Evolutionary conservation across 2,113 vertebrate genomes (phyloP), one percentile per base, ranked within the genome.

Genomic region (Uria lomvia): DNA sequence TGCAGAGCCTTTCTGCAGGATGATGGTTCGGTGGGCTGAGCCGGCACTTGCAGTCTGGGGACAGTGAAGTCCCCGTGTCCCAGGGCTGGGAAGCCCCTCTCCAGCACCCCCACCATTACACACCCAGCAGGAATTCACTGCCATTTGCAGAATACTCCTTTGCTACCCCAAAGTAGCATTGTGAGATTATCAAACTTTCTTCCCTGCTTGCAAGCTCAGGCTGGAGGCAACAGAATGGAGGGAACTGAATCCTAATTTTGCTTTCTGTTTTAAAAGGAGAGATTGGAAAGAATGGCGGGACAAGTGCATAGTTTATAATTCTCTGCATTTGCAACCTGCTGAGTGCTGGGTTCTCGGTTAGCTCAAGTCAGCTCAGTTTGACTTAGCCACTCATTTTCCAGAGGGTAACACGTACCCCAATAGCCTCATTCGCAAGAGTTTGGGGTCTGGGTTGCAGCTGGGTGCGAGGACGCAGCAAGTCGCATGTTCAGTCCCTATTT

Each of bases 391-490:
- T 67, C 45, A 6, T 42, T 24, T 62, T 40, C 62, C 20, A 45
- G 26, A 38, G 53, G 34, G 12, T 42, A 45, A 4, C 53, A 19
- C 1, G 1, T 22, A 34, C 45, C 63, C n/a, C 3, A 3, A 8
- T 0, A 77, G 18, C 36, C 42, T 30, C 52, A 17, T 8, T 22
- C 6, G 10, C n/a, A 5, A 4, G 8, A 32, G 5, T 11, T 16
- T 18, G 49, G 66, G 34, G 29, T 27, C 66, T 9, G 32, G 53
- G 8, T 11, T 0, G 0, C 1, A 15, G 24, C 32, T 13, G 12
- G 29, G 21, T 11, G 4, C 1, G 7, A 82, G 36, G 18, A 32
- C 4, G 8, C 74, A 12, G n/a, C 11, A 36, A 62, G 27, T 40
- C 40, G 26, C n/a, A 5, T 1, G 1, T 22, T 40, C 12, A 0